Evolutionary conservation across 2,888 invertebrate species (phyloP).

Genomic region (Pediacus dermestoides): DNA sequence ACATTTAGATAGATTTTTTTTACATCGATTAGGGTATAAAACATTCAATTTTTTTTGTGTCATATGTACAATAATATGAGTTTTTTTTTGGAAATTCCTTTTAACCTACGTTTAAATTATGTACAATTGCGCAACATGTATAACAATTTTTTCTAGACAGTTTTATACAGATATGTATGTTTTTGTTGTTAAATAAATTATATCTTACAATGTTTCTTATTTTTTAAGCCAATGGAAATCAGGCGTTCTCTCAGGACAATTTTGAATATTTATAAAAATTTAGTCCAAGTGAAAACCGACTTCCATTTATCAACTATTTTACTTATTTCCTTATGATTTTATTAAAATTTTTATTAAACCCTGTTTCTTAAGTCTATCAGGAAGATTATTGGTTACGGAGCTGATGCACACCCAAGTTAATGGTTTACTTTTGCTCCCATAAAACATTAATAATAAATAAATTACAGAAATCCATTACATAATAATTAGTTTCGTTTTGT

Average conservation of each 20-base stretch:
- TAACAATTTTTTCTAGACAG: slow-evolving; percentile 4
- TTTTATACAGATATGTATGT: slow-evolving; percentile 30
- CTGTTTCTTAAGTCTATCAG: slow-evolving; percentile 23
- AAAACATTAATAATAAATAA: too few species aligned
- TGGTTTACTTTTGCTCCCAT: too few species aligned
- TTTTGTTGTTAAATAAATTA: slow-evolving; percentile 18
- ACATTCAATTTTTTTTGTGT: slow-evolving; percentile 32
- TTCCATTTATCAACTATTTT: too few species aligned
- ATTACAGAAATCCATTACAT: too few species aligned
- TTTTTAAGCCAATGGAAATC: too few species aligned
- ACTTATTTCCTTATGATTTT: too few species aligned
- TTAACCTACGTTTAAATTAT: slow-evolving; percentile 21
- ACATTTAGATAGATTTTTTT: slow-evolving; percentile 24
- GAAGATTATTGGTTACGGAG: slow-evolving; percentile 12
- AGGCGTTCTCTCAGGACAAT: too few species aligned
- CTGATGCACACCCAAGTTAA: too few species aligned
- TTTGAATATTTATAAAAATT: too few species aligned
- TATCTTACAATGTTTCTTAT: slow-evolving; percentile 15
- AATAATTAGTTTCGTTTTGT: too few species aligned
- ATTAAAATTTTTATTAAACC: slow-evolving; percentile 21
- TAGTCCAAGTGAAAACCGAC: too few species aligned
- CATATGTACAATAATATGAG: slow-evolving; percentile 12
- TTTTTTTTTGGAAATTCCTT: too few species aligned
- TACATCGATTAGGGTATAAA: slow-evolving; percentile 39
- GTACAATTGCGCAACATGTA: slow-evolving; percentile 20